Conservation (phyloP, 2,113 vertebrate species). For the Isichthys henryi region DNA sequence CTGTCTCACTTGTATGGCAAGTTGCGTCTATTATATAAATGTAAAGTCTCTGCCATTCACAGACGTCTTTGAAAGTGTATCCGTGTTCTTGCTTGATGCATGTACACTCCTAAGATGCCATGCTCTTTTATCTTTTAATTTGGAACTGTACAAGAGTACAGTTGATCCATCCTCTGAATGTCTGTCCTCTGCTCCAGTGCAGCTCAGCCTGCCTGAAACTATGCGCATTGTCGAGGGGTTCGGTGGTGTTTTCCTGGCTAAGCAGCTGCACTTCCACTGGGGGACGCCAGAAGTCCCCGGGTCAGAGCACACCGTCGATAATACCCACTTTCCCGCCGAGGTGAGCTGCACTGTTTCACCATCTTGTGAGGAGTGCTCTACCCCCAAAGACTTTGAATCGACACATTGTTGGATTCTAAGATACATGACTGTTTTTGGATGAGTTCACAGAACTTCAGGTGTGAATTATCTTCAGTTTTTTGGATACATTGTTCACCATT, state of each 20-base stretch:
- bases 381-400: background rate
- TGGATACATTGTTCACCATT: background rate
- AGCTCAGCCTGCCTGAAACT: slow-evolving; percentile 36
- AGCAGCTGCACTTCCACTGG: slow-evolving; percentile 57
- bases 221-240: slow-evolving; percentile 42
- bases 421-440: background rate
- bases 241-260: slow-evolving; percentile 30
- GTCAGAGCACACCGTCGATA: slow-evolving; percentile 51
- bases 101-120: background rate
- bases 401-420: background rate
- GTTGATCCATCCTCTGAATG: background rate
- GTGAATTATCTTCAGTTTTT: background rate
- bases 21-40: background rate
- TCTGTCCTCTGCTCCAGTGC: slow-evolving; percentile 29
- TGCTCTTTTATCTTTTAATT: background rate
- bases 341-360: slow-evolving; percentile 26
- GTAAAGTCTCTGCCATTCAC: background rate
- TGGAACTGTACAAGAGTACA: background rate
- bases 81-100: background rate
- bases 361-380: background rate
- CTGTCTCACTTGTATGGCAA: background rate
- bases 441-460: background rate
- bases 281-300: slow-evolving; percentile 39
- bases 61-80: background rate
- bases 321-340: slow-evolving; percentile 48